Evolutionary conservation across 2,113 vertebrate species (phyloP), one percentile per base, ranked within the genome.

Genomic region (Poeciliopsis prolifica): DNA sequence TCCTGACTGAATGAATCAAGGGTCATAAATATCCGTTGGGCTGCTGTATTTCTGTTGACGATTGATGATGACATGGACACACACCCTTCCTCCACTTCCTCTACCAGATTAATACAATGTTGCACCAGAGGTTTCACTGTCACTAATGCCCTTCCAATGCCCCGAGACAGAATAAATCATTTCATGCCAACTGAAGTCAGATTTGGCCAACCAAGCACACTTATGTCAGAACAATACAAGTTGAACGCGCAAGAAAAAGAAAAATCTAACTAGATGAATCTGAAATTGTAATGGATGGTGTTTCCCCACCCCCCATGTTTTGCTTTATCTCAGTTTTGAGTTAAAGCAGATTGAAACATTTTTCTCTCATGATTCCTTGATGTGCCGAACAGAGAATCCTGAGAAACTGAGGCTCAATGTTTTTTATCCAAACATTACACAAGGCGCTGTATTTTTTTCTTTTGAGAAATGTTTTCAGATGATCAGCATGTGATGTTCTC

Each of bases 121-220:
- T 68, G 75, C 77, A 79, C 74, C 86, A 72, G 72, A 87, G 80
- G 86, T 80, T 91, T 90, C 82, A 81, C 83, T 76, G 74, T 86
- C 86, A 65, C 82, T 88, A 90, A 92, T 86, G 81, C 78, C 63
- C 71, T 86, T 82, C 78, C 74, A 71, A 70, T 80, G 67, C 70
- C 84, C 68, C 66, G 70, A 71, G 83, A 81, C 87, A 87, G 84
- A 82, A 78, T 70, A 87, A 86, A 87, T 70, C 78, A 81, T 70
- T 37, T 83, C 72, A 68, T 77, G 86, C 86, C 88, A 86, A 84
- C 85, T 78, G 51, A 66, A 77, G 84, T 73, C 37, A 58, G 69
- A 42, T 74, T 15, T 65, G 35, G 82, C 86, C 85, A 83, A 77
- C 74, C 70, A 87, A 88, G 86, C 81, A 76, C 30, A 83, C 71